Evolutionary conservation across 2,113 vertebrate species (phyloP).

Genomic region (Strix uralensis): DNA sequence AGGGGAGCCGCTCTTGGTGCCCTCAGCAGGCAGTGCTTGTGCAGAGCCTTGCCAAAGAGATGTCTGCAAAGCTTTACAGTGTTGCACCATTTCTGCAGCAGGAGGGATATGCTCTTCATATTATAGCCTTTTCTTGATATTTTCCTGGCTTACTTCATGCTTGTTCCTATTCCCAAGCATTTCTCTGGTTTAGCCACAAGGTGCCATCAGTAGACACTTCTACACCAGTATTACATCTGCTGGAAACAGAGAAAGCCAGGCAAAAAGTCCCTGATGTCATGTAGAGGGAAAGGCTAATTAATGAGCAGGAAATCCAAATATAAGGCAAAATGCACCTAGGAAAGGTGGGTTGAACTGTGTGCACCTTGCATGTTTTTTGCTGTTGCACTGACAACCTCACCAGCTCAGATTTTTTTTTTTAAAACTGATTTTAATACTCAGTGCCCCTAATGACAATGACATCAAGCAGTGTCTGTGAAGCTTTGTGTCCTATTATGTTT

Average conservation of each 20-base stretch:
- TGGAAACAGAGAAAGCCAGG: background rate
- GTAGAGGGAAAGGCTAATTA: background rate
- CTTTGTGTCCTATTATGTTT: background rate
- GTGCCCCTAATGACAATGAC: background rate
- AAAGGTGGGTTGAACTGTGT: background rate
- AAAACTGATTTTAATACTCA: background rate
- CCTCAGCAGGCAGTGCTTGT: background rate
- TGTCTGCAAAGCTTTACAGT: background rate
- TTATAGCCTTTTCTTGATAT: background rate
- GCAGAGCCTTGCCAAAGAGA: background rate
- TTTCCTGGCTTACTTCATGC: background rate
- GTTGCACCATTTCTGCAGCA: background rate
- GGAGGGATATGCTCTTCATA: background rate
- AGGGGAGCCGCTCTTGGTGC: background rate
- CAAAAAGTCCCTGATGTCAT: background rate
- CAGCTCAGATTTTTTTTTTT: background rate
- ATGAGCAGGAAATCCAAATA: background rate
- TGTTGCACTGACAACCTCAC: background rate
- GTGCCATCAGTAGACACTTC: conserved; percentile 62
- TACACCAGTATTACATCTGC: background rate
- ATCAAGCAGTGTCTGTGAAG: rapidly evolving
- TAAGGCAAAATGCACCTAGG: background rate
- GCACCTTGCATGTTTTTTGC: background rate
- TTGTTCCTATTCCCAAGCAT: background rate
- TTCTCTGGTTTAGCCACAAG: conserved; percentile 67